Evolutionary conservation across 2,797 vertebrate species (phyloP), one percentile per base, ranked within the genome.

Genomic region (Oreonectes daqikongensis): DNA sequence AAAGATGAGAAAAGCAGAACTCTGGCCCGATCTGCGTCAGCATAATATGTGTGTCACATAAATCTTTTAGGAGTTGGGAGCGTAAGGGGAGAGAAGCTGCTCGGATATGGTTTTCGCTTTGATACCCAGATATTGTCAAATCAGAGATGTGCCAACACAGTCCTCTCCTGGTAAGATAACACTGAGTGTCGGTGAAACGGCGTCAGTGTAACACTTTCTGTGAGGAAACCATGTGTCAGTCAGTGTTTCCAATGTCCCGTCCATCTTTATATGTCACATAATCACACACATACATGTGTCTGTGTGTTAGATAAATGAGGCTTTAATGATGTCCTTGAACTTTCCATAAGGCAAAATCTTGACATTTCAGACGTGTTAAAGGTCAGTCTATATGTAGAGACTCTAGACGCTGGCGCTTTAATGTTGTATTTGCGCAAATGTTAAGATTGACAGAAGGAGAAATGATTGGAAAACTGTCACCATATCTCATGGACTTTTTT

Each of bases 1-100:
- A 73, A 79, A 75, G 80, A 82, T 67, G 60, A 79, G 52, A 66
- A 75, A 66, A 75, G 65, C 61, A 53, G 44, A 53, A 53, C 63
- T 69, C 46, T 35, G 35, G 20, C 57, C 63, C 67, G 38, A 66
- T 61, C 76, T 71, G 61, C 77, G 50, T 79, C 77, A 75, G 76
- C 72, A 71, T 68, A 68, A 73, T 66, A 75, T 72, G 38, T 72
- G 69, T 81, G 69, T 66, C 63, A 68, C 69, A 77, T 69, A 28
- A 53, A 79, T 75, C 55, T 72, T 72, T 76, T 12, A 82, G 69
- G 61, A 57, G 55, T 66, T 75, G 67, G 40, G 72, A 67, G 71
- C 4, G 66, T 59, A 30, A 7, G 44, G 44, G 22, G 5, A 68
- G n/a, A 50, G 61, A 22, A 20, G 26, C 61, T 77, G 81, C 60